phyloP scores from a whole-genome alignment of 2,888 invertebrate genomes.

The Capitulum mitella region DNA sequence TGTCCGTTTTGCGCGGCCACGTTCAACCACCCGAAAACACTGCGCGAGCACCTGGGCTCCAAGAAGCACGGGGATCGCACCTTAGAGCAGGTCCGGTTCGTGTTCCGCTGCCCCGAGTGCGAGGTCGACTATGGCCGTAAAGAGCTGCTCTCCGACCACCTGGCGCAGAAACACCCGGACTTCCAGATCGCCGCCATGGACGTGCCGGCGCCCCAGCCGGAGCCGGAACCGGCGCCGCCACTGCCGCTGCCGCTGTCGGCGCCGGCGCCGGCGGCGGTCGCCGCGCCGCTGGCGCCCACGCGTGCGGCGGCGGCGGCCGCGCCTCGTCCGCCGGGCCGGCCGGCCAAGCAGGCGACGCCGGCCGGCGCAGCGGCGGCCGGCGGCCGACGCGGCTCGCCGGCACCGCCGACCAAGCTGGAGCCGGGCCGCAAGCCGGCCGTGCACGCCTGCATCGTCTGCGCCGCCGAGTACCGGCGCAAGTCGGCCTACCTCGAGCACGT shows the following conservation, averaged over 20 bases:
- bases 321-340: background rate
- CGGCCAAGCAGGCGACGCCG: background rate
- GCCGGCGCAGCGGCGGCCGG: too few species aligned
- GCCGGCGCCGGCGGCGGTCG: background rate
- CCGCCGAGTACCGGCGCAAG: background rate
- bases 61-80: background rate
- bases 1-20: slow-evolving; percentile 25
- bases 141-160: slow-evolving; percentile 11
- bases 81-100: slow-evolving; percentile 15
- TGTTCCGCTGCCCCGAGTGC: slow-evolving; percentile 23
- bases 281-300: background rate
- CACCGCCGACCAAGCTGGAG: background rate
- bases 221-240: background rate
- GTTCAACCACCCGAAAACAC: slow-evolving; percentile 9
- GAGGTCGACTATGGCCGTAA: slow-evolving; percentile 25
- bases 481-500: slow-evolving; percentile 7
- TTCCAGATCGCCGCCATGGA: background rate
- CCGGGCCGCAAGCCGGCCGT: background rate
- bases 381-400: background rate
- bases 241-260: background rate
- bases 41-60: slow-evolving; percentile 1
- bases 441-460: slow-evolving; percentile 1
- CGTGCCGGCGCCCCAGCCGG: background rate
- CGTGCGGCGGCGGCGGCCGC: background rate
- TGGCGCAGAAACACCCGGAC: slow-evolving; percentile 9